Base-by-base conservation (phyloP, 1,140 invertebrate species). In the Asbolus verrucosus region DNA sequence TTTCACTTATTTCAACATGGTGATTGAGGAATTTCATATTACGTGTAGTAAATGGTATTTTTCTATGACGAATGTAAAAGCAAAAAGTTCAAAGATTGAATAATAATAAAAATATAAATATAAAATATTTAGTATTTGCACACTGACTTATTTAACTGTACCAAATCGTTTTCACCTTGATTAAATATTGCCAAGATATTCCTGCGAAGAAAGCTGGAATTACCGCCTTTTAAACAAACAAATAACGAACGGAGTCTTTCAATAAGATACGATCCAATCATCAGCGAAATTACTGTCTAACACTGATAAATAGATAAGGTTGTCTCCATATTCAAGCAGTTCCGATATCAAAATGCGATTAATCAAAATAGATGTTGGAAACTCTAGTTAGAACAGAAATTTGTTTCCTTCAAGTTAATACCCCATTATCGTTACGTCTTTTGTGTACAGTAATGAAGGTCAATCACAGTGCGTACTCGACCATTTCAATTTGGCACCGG, bases 401-500 rank as follows among this genome's bases (percentile, higher is more conserved):
- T 67, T 39, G 33, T 67, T 16, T 50, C 46, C n/a, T 31, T 27
- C 13, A 19, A 54, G 14, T 54, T 67, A 18, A 19, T 41, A 54
- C 41, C 36, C 65, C 38, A 54, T 21, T 13, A 16, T 41, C 38
- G 36, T 21, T 13, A 16, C 38, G 24, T 63, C 16, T 30, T 11
- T 65, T 30, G 30, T 67, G n/a, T 14, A 31, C 24, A 19, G 38
- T 54, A 54, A 54, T 54, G 16, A 54, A 70, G 38, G 62, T 38
- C 39, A 70, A 70, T 70, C 69, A 70, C 59, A 15, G 19, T 30
- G 54, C 1, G 60, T 62, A 70, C 30, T 65, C 24, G 63, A 65
- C 61, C 69, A 62, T 65, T 65, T 39, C 30, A 70, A 70, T 65
- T 65, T 27, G 54, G 27, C 62, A 70, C 69, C 69, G 69, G 69